Evolutionary conservation across 2,113 vertebrate genomes (phyloP), one percentile per base, ranked within the genome.

Genomic region (Albula glossodonta): DNA sequence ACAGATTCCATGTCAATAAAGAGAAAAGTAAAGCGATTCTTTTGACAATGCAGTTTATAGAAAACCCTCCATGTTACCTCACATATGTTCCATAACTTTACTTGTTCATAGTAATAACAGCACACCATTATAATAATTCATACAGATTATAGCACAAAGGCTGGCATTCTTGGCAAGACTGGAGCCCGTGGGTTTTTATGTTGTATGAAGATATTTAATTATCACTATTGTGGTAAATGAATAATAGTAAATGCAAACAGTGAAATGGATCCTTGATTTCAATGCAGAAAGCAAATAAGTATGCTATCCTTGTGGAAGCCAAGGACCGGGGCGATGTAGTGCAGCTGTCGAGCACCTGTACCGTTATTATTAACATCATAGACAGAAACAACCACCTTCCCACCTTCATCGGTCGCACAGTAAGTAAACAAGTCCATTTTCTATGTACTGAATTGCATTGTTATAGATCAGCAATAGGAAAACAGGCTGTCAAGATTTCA

Each of bases 321-420:
- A 94, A 90, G 88, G 93, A 94, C 83, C 41, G 13, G 9, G 93
- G 89, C 50, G 31, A 90, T 0, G 0, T 70, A 48, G 13, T 41
- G 0, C 80, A 86, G 3, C 89, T 90, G 0, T 93, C 92, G 66
- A 94, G 92, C 87, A 89, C 87, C 25, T 82, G 87, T 52, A 94
- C 91, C 0, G 63, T 94, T 25, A 89, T 86, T 5, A 1, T 95
- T 80, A 86, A 90, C 49, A 4, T 94, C 11, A 70, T 88, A 19
- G 93, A 93, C 84, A 90, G 84, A 87, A 95, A 95, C 84, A 92
- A 94, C 82, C 88, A 90, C 53, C 12, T 74, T 49, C 93, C 94
- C 13, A 51, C 81, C 41, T 85, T 94, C 60, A 87, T 60, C 4
- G 53, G 86, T 51, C 86, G 80, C 74, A 89, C 60, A 5, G 93